Evolutionary conservation across 2,888 invertebrate genomes (phyloP).

Genomic region (Ichneumon xanthorius): DNA sequence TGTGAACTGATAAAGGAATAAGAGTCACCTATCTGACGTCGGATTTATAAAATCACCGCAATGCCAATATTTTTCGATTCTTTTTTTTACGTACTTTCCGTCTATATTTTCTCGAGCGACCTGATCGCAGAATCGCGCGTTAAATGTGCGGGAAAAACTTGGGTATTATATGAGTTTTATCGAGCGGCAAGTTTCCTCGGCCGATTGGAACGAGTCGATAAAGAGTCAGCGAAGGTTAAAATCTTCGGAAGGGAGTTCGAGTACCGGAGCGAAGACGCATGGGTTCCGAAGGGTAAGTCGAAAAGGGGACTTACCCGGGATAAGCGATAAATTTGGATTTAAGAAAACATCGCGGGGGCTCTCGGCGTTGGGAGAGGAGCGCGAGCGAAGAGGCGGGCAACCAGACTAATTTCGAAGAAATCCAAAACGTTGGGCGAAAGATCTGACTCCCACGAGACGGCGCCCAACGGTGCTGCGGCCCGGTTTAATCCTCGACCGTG

Average conservation of each 20-base stretch:
- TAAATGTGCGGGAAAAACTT: constrained; percentile 61
- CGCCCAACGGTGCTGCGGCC: constrained; percentile 25
- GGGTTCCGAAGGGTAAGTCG: constrained; percentile 13
- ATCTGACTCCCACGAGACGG: constrained; percentile 55
- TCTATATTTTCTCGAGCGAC: neutral
- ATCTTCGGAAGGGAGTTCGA: neutral
- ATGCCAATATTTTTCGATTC: too few species aligned
- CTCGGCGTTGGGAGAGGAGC: neutral
- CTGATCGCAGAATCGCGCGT: constrained; percentile 25
- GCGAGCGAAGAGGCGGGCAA: neutral
- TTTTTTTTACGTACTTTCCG: too few species aligned
- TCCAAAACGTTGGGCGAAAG: constrained; percentile 55
- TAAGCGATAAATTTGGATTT: constrained; percentile 75
- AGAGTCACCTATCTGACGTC: too few species aligned
- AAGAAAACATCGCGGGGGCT: constrained; percentile 65
- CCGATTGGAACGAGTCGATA: constrained; percentile 57
- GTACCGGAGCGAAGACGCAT: constrained; percentile 16
- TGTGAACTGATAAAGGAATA: too few species aligned
- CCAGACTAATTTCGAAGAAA: constrained; percentile 57
- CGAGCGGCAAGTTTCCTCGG: constrained; percentile 55
- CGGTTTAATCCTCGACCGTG: constrained; percentile 73
- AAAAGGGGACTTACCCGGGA: constrained; percentile 35
- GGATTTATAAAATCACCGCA: too few species aligned
- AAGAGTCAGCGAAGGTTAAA: constrained; percentile 23
- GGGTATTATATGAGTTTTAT: constrained; percentile 59